These are phyloP conservation scores for Cyprinodon diabolis DNA, from an alignment of 2,797 vertebrate species.

Conservation along the genomic window DNA sequence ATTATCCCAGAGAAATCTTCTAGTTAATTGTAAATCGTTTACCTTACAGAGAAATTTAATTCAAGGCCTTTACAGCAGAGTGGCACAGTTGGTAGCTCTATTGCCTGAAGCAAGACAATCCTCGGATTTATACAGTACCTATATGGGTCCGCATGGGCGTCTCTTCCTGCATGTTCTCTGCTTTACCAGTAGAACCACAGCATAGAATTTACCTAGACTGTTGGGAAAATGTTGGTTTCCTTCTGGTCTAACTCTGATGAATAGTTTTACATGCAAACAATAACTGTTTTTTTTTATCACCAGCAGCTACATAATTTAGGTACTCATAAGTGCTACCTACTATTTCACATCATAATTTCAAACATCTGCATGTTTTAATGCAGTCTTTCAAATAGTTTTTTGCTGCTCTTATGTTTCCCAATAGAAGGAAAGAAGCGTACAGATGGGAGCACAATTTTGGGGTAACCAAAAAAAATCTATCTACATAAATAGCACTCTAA, in stretches of 20 bases:
- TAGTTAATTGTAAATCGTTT: not conserved
- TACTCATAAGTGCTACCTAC: not conserved
- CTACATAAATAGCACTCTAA: no score
- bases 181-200: not conserved
- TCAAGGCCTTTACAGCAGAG: no score
- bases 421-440: no score
- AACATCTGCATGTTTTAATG: not conserved
- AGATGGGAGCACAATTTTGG: no score
- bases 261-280: not conserved
- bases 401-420: not conserved
- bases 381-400: not conserved
- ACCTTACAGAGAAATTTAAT: not conserved
- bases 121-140: no score
- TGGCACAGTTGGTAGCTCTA: no score
- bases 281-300: not conserved
- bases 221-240: not conserved
- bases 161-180: not conserved
- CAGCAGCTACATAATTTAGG: not conserved
- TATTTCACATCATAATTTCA: not conserved
- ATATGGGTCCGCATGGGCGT: no score
- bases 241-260: not conserved
- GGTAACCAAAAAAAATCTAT: no score
- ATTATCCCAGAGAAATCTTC: not conserved
- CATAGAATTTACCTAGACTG: not conserved
- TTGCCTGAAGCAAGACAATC: no score